A percentile compares a stretch with the other conserved stretches of the same genome.
Evolutionary conservation across 2,797 vertebrate species (phyloP).

Genomic region (Silurus aristotelis): DNA sequence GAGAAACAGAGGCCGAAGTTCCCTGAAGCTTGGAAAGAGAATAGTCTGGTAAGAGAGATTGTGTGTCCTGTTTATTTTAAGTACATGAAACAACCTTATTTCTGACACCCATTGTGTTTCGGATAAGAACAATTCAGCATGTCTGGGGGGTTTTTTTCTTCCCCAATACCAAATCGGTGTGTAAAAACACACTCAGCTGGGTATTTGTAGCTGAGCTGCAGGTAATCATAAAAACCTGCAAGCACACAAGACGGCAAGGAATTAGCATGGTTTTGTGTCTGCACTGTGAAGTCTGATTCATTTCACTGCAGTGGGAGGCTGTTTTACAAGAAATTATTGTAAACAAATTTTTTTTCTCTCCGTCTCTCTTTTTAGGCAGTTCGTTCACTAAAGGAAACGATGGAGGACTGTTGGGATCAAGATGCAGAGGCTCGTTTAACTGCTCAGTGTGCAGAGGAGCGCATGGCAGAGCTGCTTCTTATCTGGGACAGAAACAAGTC

Average conservation of each 20-base stretch:
- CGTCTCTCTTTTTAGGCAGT: slow-evolving; percentile 72
- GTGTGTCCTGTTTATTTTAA: slow-evolving; percentile 32
- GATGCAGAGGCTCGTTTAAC: slow-evolving; percentile 93
- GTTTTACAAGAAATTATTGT: neutral
- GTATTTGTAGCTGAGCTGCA: neutral
- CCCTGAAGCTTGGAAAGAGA: slow-evolving; percentile 94
- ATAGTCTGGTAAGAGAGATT: slow-evolving; percentile 82
- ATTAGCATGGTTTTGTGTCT: neutral
- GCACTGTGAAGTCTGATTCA: neutral
- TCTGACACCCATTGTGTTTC: neutral
- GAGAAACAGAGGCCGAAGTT: slow-evolving; percentile 91
- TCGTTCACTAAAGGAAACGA: slow-evolving; percentile 92
- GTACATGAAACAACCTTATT: slow-evolving; percentile 22
- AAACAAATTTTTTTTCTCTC: neutral
- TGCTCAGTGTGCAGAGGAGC: slow-evolving; percentile 92
- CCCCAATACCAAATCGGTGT: no score
- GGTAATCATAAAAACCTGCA: neutral
- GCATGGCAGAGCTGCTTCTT: slow-evolving; percentile 89
- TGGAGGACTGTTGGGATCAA: slow-evolving; percentile 98
- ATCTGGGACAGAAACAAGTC: slow-evolving; percentile 88
- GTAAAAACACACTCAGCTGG: neutral
- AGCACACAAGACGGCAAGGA: neutral
- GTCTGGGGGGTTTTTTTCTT: neutral
- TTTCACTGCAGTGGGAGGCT: neutral
- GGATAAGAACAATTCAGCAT: neutral